Percentiles rank a stretch among this genome's conserved stretches.
Conservation (phyloP, 2,113 vertebrate genomes). For the Antechinus stuartii region DNA sequence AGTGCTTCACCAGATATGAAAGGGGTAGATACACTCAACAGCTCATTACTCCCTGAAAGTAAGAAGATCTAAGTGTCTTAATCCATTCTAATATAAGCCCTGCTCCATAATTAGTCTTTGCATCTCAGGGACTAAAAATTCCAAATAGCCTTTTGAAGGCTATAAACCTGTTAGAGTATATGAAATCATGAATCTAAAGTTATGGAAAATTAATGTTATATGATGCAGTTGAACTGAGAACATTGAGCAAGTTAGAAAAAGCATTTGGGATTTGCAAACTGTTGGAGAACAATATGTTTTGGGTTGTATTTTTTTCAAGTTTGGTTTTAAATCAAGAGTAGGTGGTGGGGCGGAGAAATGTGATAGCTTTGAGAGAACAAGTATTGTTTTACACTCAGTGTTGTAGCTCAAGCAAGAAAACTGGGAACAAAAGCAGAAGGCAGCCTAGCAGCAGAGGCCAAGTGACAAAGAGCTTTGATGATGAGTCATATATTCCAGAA, state of each 20-base stretch:
- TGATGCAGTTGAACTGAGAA: conserved; percentile 26
- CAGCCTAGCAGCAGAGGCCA: neutral
- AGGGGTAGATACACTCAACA: neutral
- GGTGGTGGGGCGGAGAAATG: conserved; percentile 69
- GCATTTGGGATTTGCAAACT: conserved; percentile 69
- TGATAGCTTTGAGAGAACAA: conserved; percentile 74
- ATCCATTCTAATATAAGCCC: neutral
- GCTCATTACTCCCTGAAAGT: neutral
- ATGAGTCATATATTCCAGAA: conserved; percentile 68
- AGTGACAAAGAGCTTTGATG: conserved; percentile 61
- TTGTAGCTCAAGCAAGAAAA: conserved; percentile 57
- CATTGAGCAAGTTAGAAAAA: conserved; percentile 66
- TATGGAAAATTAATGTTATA: conserved; percentile 41
- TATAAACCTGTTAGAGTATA: conserved; percentile 35
- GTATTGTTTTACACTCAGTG: conserved; percentile 71
- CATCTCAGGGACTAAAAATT: conserved; percentile 43
- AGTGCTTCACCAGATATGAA: neutral
- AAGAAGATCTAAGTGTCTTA: neutral
- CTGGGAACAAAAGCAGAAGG: conserved; percentile 73
- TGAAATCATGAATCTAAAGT: conserved; percentile 57
- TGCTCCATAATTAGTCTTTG: conserved; percentile 27
- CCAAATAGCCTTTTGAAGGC: conserved; percentile 37
- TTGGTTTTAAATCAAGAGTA: conserved; percentile 74
- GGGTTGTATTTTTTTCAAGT: conserved; percentile 64
- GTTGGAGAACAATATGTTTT: conserved; percentile 70